These are phyloP conservation scores for Girardinichthys multiradiatus DNA, from an alignment of 2,113 vertebrate species.

Conservation along the genomic window DNA sequence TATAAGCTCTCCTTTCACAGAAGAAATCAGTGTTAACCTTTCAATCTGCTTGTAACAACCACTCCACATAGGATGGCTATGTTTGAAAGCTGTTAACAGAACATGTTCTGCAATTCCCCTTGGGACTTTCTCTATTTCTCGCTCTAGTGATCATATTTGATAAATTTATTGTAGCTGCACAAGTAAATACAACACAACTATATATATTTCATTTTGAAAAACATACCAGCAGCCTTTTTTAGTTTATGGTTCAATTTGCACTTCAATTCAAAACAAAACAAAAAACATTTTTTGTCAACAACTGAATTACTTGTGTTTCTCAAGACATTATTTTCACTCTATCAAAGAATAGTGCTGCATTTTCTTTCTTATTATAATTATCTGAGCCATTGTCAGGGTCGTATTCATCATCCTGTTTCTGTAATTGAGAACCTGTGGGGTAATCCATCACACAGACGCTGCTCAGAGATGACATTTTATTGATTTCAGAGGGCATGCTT, in stretches of 20 bases:
- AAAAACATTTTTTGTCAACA: not conserved
- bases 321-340: slow-evolving; percentile 36
- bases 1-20: not conserved
- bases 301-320: not conserved
- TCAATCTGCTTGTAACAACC: not conserved
- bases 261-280: not conserved
- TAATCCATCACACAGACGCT: slow-evolving; percentile 74
- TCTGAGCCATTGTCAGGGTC: slow-evolving; percentile 56
- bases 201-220: not conserved
- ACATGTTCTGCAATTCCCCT: not conserved
- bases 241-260: slow-evolving; percentile 4
- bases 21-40: not conserved
- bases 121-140: not conserved
- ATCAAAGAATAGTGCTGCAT: slow-evolving; percentile 53
- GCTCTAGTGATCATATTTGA: not conserved
- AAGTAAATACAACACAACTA: not conserved
- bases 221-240: not conserved
- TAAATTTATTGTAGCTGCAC: not conserved
- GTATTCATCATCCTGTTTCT: slow-evolving; percentile 64
- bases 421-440: slow-evolving; percentile 74
- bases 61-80: not conserved
- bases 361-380: slow-evolving; percentile 64
- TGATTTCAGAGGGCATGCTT: slow-evolving; percentile 70
- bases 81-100: not conserved
- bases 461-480: slow-evolving; percentile 72